Conservation (phyloP, 2,113 vertebrate species). For the Anguilla rostrata region DNA sequence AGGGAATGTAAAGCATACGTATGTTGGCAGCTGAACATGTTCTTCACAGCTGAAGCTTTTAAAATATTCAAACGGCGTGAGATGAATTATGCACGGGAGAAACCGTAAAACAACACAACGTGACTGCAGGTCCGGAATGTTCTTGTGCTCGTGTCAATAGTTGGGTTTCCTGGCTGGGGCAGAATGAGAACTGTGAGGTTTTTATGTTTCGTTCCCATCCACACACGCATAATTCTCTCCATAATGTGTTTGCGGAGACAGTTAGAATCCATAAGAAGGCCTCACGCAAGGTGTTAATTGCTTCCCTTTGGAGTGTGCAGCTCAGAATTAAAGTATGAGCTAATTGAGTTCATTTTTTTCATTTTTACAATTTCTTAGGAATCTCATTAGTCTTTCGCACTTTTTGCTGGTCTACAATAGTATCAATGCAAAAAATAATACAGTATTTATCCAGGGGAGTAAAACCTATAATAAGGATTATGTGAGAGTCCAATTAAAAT, state of each 20-base stretch:
- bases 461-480: constrained; percentile 43
- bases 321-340: constrained; percentile 57
- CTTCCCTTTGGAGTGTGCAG: constrained; percentile 44
- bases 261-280: not conserved
- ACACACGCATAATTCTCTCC: not conserved
- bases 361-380: constrained; percentile 48
- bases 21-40: not conserved
- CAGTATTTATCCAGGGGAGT: constrained; percentile 50
- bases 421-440: constrained; percentile 51
- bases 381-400: constrained; percentile 36
- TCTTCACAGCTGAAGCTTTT: constrained; percentile 12
- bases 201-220: not conserved
- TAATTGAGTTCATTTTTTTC: constrained; percentile 44
- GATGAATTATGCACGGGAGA: constrained; percentile 20
- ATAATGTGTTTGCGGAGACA: not conserved
- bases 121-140: not conserved
- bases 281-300: constrained; percentile 42
- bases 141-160: constrained; percentile 1
- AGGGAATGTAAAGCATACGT: not conserved
- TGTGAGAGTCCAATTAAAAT: constrained; percentile 54
- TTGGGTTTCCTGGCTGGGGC: not conserved
- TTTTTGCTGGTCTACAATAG: constrained; percentile 40
- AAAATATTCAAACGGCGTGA: constrained; percentile 17
- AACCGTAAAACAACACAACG: constrained; percentile 21
- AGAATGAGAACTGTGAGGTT: constrained; percentile 6